Percentiles rank a stretch among this genome's conserved stretches.
Conservation (phyloP, 2,113 vertebrate genomes). For the Plecotus auritus region DNA sequence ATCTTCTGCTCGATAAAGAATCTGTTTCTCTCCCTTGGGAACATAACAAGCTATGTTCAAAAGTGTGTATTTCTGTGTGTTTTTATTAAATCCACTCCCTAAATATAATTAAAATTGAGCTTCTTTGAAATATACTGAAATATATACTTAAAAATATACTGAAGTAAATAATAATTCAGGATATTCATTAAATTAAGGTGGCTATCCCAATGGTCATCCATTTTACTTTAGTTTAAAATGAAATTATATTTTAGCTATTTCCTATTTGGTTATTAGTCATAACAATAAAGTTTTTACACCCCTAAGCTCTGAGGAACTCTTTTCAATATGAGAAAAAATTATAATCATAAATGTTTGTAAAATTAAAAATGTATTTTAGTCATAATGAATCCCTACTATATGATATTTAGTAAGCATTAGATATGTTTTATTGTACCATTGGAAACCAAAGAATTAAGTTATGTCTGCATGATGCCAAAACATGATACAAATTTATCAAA, state of each 20-base stretch:
- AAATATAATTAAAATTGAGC: background rate
- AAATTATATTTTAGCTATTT: conserved; percentile 21
- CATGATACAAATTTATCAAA: background rate
- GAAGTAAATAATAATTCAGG: conserved; percentile 4
- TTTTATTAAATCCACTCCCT: background rate
- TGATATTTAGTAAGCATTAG: background rate
- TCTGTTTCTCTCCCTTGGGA: background rate
- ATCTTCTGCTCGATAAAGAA: background rate
- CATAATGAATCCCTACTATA: background rate
- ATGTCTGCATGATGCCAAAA: background rate
- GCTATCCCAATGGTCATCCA: background rate
- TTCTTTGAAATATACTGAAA: conserved; percentile 4
- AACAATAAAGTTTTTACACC: background rate
- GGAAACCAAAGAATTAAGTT: background rate
- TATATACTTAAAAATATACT: background rate
- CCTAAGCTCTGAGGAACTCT: background rate
- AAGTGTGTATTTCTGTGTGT: background rate
- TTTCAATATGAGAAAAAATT: background rate
- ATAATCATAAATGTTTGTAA: background rate
- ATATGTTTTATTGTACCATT: background rate
- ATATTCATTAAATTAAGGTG: conserved; percentile 2
- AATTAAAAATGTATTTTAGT: conserved; percentile 16
- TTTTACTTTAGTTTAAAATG: background rate
- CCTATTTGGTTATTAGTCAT: background rate
- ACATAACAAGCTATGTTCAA: background rate